These are phyloP conservation scores for pig (Sus scrofa) DNA, from an alignment of 2,113 vertebrate species.

Conservation along the genomic window DNA sequence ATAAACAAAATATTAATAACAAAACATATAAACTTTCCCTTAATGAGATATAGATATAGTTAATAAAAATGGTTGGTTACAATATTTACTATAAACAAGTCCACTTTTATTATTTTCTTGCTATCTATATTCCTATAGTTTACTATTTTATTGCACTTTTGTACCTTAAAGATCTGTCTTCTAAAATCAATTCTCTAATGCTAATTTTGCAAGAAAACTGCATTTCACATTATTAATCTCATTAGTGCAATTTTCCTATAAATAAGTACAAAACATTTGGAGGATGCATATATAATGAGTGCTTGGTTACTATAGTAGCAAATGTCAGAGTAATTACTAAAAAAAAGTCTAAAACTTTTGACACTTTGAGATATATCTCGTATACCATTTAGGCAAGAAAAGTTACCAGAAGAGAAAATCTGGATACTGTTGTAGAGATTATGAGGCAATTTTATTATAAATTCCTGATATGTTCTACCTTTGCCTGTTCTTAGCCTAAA, in stretches of 20 bases:
- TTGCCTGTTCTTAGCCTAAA: conserved; percentile 87
- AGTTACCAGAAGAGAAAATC: conserved; percentile 36
- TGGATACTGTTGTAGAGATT: not conserved
- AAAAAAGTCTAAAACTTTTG: conserved; percentile 43
- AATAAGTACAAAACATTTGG: conserved; percentile 78
- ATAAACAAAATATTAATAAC: conserved; percentile 62
- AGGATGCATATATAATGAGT: conserved; percentile 59
- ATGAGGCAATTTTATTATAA: conserved; percentile 48
- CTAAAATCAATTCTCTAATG: conserved; percentile 53
- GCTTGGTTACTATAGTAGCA: conserved; percentile 59
- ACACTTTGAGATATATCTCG: not conserved
- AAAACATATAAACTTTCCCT: not conserved
- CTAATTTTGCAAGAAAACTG: conserved; percentile 71
- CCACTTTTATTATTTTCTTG: not conserved
- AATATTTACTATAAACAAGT: conserved; percentile 45
- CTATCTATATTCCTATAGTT: conserved; percentile 51
- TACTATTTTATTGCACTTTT: conserved; percentile 62
- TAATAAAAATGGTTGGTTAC: conserved; percentile 52
- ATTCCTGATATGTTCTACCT: conserved; percentile 85
- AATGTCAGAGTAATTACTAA: conserved; percentile 53
- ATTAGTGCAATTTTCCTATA: conserved; percentile 70
- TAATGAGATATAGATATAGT: conserved; percentile 61
- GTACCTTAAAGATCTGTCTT: conserved; percentile 38
- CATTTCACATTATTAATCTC: conserved; percentile 63
- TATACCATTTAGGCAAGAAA: conserved; percentile 40